Base-by-base conservation (phyloP, 2,888 invertebrate genomes). In the Orchesellides sinensis region DNA sequence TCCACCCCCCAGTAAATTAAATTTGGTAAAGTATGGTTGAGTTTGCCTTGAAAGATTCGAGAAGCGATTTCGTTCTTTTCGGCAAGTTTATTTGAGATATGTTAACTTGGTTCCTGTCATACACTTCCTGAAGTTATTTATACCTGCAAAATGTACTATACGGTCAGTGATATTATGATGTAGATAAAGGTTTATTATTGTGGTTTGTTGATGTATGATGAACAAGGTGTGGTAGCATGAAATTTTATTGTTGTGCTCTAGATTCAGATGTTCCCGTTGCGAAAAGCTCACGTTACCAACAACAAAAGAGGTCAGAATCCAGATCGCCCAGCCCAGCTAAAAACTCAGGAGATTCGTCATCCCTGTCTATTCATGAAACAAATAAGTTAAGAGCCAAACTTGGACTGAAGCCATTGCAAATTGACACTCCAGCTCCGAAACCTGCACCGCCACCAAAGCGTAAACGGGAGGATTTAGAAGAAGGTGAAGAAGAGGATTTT, bases 301-400 rank as follows among this genome's bases (percentile, higher is more conserved):
- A 73, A 12, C 10, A 40, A 40, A 40, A 10, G 2, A 54, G 63
- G n/a, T 29, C 73, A n/a, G 32, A 54, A 27, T 74, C 61, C 23
- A 69, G 78, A 35, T 88, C 90, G 2, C 88, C 89, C 5, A 88
- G 89, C 10, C 89, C 90, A 59, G 90, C 90, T 10, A 89, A 90
- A 47, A 84, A 79, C 8, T 81, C 84, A 17, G 80, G 83, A 14
- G 89, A 90, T 27, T 90, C 89, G 85, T 91, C 90, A 65, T 93
- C 92, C 88, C 91, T 96, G 19, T 96, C 96, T 0, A 92, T 97
- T 63, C 94, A 94, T 70, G 96, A 96, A 88, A 96, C 96, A 4
- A 98, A 98, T 90, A 95, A 94, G 87, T 91, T 99, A 12, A 92
- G 99, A 89, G 96, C 96, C 0, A 97, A 98, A 90, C 92, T 99